phyloP scores from a whole-genome alignment of 2,113 vertebrate species.

The Tenrec ecaudatus region DNA sequence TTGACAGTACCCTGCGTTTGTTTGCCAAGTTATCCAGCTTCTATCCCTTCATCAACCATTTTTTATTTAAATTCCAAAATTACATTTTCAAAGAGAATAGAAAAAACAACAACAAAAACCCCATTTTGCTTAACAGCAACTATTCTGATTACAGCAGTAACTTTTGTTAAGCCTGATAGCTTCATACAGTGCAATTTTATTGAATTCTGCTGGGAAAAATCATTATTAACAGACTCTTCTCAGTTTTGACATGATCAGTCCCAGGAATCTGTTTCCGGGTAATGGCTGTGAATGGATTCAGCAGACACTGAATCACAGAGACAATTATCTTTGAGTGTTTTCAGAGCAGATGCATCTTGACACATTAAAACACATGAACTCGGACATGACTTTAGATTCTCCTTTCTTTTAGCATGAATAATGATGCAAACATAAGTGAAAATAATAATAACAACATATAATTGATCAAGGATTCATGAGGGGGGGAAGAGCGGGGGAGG shows the following conservation, averaged over 20 bases:
- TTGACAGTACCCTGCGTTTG: neutral
- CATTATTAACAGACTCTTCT: neutral
- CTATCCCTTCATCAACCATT: neutral
- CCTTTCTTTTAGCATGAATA: neutral
- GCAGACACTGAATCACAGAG: neutral
- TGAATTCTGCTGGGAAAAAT: constrained; percentile 43
- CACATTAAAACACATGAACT: neutral
- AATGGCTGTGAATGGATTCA: constrained; percentile 43
- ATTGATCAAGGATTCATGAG: no score
- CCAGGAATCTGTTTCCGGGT: neutral
- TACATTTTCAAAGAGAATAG: constrained; percentile 30
- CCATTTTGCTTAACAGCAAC: neutral
- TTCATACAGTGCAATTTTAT: neutral
- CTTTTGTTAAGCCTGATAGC: constrained; percentile 35
- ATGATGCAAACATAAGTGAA: neutral
- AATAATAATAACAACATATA: no score
- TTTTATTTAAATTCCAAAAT: constrained; percentile 18
- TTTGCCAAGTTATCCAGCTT: neutral
- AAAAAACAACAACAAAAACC: no score
- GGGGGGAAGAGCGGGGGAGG: no score
- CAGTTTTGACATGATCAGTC: constrained; percentile 1
- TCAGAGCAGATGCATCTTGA: neutral
- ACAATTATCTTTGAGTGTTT: neutral
- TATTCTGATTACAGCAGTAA: constrained; percentile 36
- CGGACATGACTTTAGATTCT: neutral